These are phyloP conservation scores for Toxotes lorentzi DNA, from an alignment of 2,797 vertebrate genomes.

Conservation along the genomic window DNA sequence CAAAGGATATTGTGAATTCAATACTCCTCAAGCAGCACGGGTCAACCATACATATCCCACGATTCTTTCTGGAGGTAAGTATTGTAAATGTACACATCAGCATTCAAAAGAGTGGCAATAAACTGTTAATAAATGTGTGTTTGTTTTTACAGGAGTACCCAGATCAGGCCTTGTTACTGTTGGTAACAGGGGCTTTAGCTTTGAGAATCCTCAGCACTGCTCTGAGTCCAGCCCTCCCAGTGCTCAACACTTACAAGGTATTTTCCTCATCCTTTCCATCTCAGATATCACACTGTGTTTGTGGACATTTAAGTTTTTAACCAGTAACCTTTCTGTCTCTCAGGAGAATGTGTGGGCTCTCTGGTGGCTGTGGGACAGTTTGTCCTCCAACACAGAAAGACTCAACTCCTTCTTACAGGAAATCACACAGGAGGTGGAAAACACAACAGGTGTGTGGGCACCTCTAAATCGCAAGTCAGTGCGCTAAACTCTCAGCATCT, in stretches of 20 bases:
- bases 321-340: background rate
- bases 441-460: slow-evolving; percentile 39
- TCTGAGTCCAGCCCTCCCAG: slow-evolving; percentile 64
- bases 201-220: slow-evolving; percentile 54
- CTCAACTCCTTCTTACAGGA: slow-evolving; percentile 50
- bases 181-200: slow-evolving; percentile 79
- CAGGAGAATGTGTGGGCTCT: slow-evolving; percentile 83
- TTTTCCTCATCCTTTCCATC: background rate
- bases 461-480: too few species aligned
- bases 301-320: background rate
- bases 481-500: background rate
- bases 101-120: background rate
- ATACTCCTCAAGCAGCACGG: slow-evolving; percentile 52
- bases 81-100: background rate
- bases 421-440: slow-evolving; percentile 57
- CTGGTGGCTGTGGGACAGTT: slow-evolving; percentile 68
- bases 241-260: slow-evolving; percentile 76
- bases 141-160: slow-evolving; percentile 74
- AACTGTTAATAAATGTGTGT: background rate
- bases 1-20: slow-evolving; percentile 34
- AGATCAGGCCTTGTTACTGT: slow-evolving; percentile 79
- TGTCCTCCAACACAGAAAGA: slow-evolving; percentile 39
- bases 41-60: slow-evolving; percentile 73
- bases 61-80: slow-evolving; percentile 69
- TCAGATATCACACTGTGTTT: background rate